Evolutionary conservation across 2,888 invertebrate genomes (phyloP), one percentile per base, ranked within the genome.

Genomic region (Clusia tigrina): DNA sequence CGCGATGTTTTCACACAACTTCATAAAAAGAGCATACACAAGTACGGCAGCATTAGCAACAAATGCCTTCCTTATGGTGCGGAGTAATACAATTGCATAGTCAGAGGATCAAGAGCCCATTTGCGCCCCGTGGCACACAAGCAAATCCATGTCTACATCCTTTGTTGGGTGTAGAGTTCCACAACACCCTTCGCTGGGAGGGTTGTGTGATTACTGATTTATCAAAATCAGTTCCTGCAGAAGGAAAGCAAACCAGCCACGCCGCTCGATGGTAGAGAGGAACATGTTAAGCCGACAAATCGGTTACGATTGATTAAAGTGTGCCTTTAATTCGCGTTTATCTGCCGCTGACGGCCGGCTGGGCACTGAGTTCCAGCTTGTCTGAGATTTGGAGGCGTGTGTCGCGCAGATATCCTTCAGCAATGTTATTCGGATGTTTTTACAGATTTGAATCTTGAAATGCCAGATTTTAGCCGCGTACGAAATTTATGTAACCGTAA

Each of bases 231-330:
- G n/a, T n/a, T n/a, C 42, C 18, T 18, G 48, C 48, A 3, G 48
- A 18, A 20, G 20, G 42, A 17, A n/a, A 3, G 54, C 57, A 64
- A 64, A 64, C 63, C 62, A 64, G 64, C 61, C 62, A 54, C 57
- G 42, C 46, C 63, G 62, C 15, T 60, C 64, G 58, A 66, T 66
- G 56, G 54, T 46, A 53, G 26, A 60, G 60, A 65, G 70, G 77
- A 76, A 78, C 76, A 80, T 77, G 79, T 74, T 80, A 80, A 80
- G 79, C 80, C 80, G 80, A 80, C 79, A 80, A 80, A 80, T 80
- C 81, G 81, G 79, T 76, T 77, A 77, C 78, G 79, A 80, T 80
- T 80, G 79, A 80, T 80, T 80, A 80, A 78, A 80, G 79, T 76
- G 76, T 71, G 76, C n/a, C n/a, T 70, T 66, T 67, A 71, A 66